Evolutionary conservation across 2,888 invertebrate species (phyloP), one percentile per base, ranked within the genome.

Genomic region (Drosophila kanekoi): DNA sequence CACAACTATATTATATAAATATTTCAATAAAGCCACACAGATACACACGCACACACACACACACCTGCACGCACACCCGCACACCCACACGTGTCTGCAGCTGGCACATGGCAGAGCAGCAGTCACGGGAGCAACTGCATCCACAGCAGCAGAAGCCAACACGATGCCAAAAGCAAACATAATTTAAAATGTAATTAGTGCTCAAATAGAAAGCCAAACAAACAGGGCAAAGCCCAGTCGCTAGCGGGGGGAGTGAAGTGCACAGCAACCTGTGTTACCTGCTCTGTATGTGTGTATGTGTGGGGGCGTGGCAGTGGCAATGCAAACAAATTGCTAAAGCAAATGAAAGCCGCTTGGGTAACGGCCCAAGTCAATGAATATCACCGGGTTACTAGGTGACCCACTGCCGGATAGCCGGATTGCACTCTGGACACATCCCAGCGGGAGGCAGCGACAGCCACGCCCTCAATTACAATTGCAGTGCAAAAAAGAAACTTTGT

Each of bases 331-430:
- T 81, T 77, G 72, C 74, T 54, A 71, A 71, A 74, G 70, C 63
- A 74, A 79, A 75, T 72, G 74, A 74, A 81, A 72, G 65, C 70
- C 77, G 51, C 77, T 70, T 8, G 28, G 28, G 8, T 28, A 28
- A 2, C 28, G 28, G 28, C 75, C 76, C 79, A 79, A 84, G 72
- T 84, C 82, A 81, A 87, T 86, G 89, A 82, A 87, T 87, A 79
- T 81, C 90, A 87, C 61, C 90, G 75, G 89, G 89, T 89, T 89
- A 89, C 90, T 89, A 86, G 89, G 90, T 89, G 90, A 89, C 89
- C 89, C 89, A 90, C 75, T 89, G 79, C 76, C 81, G 41, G 28
- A 28, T 32, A 1, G 40, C 53, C 28, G 28, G 8, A 28, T 28
- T 38, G 52, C 48, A 59, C 73, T 47, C 81, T 78, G 68, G 71